These are phyloP conservation scores for Hyppa rectilinea DNA, from an alignment of 2,888 invertebrate genomes.

Conservation along the genomic window DNA sequence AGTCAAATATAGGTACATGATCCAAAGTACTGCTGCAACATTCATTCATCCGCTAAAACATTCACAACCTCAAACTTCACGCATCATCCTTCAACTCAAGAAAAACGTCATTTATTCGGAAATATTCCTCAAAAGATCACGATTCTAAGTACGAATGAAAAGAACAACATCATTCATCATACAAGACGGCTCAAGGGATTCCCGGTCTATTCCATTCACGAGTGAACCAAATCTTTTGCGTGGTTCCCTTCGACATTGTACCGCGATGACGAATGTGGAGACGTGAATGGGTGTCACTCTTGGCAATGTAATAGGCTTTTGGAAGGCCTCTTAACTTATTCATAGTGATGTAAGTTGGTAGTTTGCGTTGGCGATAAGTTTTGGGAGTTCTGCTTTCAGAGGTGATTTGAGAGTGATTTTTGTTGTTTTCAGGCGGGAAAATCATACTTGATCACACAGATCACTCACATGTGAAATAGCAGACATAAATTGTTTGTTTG, in stretches of 20 bases:
- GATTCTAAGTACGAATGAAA: conserved; percentile 83
- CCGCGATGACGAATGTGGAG: conserved; percentile 76
- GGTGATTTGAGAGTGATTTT: neutral
- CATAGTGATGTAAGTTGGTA: conserved; percentile 51
- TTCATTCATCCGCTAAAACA: conserved; percentile 6
- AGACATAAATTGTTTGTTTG: too few species aligned
- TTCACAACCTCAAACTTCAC: neutral
- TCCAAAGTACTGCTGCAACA: neutral
- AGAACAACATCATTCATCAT: conserved; percentile 89
- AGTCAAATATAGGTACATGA: too few species aligned
- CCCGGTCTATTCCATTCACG: conserved; percentile 79
- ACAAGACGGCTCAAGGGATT: conserved; percentile 84
- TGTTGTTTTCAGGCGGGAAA: neutral
- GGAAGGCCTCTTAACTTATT: conserved; percentile 68
- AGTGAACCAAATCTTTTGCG: conserved; percentile 85
- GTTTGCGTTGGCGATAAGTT: conserved; percentile 27
- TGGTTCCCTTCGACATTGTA: conserved; percentile 77
- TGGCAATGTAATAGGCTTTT: conserved; percentile 66
- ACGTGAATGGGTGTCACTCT: conserved; percentile 71
- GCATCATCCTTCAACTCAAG: conserved; percentile 39
- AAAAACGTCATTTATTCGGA: conserved; percentile 66
- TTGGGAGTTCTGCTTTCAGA: neutral
- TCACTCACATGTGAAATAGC: too few species aligned
- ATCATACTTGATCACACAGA: neutral
- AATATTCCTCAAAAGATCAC: conserved; percentile 77